Conservation (phyloP, 2,888 invertebrate genomes). For the Amorpha juglandis region DNA sequence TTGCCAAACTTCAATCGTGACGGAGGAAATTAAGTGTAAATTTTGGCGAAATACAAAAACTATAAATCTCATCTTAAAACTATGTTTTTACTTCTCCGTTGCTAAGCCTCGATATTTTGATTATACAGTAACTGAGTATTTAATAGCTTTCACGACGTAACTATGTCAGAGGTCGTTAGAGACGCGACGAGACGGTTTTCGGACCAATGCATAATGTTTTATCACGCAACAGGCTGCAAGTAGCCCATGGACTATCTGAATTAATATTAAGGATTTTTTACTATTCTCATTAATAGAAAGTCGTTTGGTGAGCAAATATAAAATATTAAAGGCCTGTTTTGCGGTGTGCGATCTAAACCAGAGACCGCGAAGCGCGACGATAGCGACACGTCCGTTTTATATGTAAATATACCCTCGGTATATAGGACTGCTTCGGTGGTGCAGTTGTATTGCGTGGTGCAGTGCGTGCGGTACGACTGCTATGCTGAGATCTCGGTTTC, state of each 20-base stretch:
- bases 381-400: too few relatives aligned
- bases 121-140: neutral
- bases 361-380: too few relatives aligned
- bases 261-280: too few relatives aligned
- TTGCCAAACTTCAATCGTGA: conserved; percentile 3
- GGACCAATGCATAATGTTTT: neutral
- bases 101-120: neutral
- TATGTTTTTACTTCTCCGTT: neutral
- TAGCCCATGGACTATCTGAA: neutral
- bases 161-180: neutral
- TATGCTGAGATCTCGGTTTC: too few relatives aligned
- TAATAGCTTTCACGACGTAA: neutral
- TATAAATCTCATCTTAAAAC: neutral
- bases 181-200: neutral
- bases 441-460: too few relatives aligned
- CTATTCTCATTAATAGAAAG: too few relatives aligned
- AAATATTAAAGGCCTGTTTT: too few relatives aligned
- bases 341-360: too few relatives aligned
- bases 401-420: too few relatives aligned
- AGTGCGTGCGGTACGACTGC: too few relatives aligned
- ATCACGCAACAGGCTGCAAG: neutral
- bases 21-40: conserved; percentile 17
- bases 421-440: too few relatives aligned
- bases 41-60: conserved; percentile 6
- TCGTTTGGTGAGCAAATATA: too few relatives aligned